A percentile compares a stretch with the other conserved stretches of the same genome.
Conservation (phyloP, 2,888 invertebrate species). For the Argyresthia goedartella region DNA sequence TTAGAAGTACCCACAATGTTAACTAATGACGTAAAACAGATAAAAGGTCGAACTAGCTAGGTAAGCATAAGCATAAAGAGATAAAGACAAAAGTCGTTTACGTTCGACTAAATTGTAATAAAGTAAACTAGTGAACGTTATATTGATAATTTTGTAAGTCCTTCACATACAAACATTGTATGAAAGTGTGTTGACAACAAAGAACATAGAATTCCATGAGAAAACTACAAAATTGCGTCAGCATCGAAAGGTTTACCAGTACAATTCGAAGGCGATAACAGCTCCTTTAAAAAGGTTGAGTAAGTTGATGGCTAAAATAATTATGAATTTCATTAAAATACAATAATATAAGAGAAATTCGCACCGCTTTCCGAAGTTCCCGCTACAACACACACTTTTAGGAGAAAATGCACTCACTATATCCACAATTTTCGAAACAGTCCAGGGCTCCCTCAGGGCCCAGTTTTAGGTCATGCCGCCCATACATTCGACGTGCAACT, state of each 20-base stretch:
- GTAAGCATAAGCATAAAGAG: background rate
- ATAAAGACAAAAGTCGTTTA: no score
- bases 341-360: no score
- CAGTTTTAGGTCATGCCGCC: background rate
- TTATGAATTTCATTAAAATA: no score
- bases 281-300: no score
- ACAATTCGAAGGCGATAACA: no score
- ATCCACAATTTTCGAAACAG: no score
- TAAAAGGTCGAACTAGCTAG: background rate
- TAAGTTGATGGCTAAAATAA: no score
- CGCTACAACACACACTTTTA: background rate
- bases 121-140: slow-evolving; percentile 1
- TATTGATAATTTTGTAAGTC: background rate
- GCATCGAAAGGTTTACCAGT: background rate
- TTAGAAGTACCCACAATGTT: no score
- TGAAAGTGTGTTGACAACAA: slow-evolving; percentile 4
- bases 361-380: background rate
- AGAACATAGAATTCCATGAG: slow-evolving; percentile 2
- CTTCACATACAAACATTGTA: background rate
- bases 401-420: background rate
- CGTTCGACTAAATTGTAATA: background rate
- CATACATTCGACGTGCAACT: background rate
- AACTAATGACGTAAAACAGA: background rate
- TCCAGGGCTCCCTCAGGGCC: no score
- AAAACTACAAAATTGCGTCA: slow-evolving; percentile 2